Evolutionary conservation across 2,113 vertebrate genomes (phyloP), one percentile per base, ranked within the genome.

Genomic region (Trematomus loennbergii): DNA sequence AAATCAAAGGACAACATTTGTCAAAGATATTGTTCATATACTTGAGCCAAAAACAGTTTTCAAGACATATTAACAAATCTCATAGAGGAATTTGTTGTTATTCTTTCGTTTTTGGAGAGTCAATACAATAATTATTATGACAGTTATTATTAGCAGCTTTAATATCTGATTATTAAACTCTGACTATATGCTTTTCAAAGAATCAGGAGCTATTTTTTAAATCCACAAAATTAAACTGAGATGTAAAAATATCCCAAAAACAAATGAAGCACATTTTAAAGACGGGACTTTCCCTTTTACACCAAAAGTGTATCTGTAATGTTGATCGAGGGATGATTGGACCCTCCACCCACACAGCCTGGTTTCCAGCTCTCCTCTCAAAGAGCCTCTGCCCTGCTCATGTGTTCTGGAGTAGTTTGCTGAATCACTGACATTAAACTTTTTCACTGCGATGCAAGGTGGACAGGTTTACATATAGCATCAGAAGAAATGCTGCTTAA

Each of bases 201-300:
- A 57, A 5, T 40, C 36, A 33, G 16, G 36, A 12, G 2, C 46
- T n/a, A 0, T 29, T 70, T 12, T 45, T 58, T 82, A 11, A 64
- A 81, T 50, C 11, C 16, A 43, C 50, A 58, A 20, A 20, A n/a
- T 3, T 43, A 65, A 52, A 72, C 15, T 22, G 25, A 52, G 4
- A 59, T 58, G 45, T 75, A 69, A 8, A 62, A 54, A 78, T 62
- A 57, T 50, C 17, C 22, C 43, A 76, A 40, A 46, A 48, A 77
- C 53, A 36, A 57, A 17, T 50, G 0, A 25, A 54, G 20, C 45
- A 25, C 12, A 16, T 52, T 68, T 58, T 20, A 66, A 29, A 7
- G 43, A 13, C 36, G 12, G 29, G 22, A 53, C 9, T 11, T 64
- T 61, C 49, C 74, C 40, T 62, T 83, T 69, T 53, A 63, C 54